phyloP scores from a whole-genome alignment of 2,113 vertebrate species.

The Oreochromis tanganicae region DNA sequence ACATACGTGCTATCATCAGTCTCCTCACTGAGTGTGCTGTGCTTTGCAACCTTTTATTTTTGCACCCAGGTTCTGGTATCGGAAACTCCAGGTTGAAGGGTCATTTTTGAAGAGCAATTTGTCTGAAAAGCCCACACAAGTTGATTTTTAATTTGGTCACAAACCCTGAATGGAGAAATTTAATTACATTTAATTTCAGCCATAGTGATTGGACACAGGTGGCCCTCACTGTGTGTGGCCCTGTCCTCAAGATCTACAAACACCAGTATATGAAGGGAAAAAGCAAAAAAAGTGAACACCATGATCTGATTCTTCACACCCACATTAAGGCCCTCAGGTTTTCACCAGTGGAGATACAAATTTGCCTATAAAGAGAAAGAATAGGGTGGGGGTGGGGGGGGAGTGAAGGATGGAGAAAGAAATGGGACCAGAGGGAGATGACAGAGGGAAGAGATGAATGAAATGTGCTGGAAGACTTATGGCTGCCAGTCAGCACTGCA shows the following conservation, averaged over 20 bases:
- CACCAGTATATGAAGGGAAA: background rate
- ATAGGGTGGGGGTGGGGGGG: fast-evolving
- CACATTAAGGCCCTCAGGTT: background rate
- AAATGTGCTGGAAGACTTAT: conserved; percentile 40
- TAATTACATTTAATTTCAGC: background rate
- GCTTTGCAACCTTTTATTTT: background rate
- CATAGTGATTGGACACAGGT: background rate
- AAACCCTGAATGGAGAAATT: background rate
- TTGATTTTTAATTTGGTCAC: background rate
- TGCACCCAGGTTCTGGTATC: background rate
- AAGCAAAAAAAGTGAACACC: background rate
- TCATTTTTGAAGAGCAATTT: background rate
- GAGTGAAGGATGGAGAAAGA: background rate
- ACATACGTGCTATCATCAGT: fast-evolving
- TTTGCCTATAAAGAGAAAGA: background rate
- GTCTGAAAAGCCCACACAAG: background rate
- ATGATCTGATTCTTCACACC: background rate
- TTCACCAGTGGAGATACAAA: background rate
- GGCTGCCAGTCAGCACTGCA: conserved; percentile 26
- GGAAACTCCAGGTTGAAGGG: background rate
- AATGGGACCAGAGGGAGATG: background rate
- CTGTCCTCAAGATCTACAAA: background rate
- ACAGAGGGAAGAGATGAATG: background rate
- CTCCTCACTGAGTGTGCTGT: background rate
- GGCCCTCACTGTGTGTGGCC: background rate